These are phyloP conservation scores for Phenganax stokvisi DNA, from an alignment of 92 coral and sea anemone genomes.

Conservation along the genomic window DNA sequence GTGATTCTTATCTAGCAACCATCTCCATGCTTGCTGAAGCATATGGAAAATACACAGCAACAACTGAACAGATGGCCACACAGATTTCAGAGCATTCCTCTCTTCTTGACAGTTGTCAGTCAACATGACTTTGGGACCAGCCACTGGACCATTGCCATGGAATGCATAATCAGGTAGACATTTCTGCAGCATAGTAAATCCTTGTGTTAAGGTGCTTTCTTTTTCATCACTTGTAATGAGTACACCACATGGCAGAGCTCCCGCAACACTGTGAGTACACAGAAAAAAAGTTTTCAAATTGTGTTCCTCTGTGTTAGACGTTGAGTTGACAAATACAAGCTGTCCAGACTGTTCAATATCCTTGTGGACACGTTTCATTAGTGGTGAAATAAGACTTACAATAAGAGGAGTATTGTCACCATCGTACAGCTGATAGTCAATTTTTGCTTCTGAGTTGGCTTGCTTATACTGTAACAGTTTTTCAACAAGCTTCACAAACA, in stretches of 20 bases:
- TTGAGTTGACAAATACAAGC: conserved; percentile 57
- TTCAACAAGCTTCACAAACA: conserved; percentile 50
- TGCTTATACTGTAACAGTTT: conserved; percentile 39
- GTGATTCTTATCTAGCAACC: conserved; percentile 43
- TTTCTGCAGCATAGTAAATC: conserved; percentile 47
- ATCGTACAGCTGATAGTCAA: conserved; percentile 55
- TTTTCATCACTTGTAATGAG: conserved; percentile 56
- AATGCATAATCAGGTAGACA: conserved; percentile 56
- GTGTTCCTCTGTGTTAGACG: conserved; percentile 57
- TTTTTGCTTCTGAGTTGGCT: conserved; percentile 49
- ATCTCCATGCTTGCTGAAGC: conserved; percentile 44
- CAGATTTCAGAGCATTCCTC: conserved; percentile 38
- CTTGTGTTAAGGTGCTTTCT: conserved; percentile 51
- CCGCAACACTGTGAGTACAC: conserved; percentile 62
- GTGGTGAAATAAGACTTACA: conserved; percentile 46
- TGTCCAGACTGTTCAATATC: conserved; percentile 53
- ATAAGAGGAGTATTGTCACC: conserved; percentile 59
- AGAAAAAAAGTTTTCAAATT: conserved; percentile 52
- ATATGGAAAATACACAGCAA: conserved; percentile 38
- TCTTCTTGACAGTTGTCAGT: conserved; percentile 50
- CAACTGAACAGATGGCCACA: conserved; percentile 41
- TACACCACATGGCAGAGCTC: conserved; percentile 57
- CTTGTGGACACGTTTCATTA: conserved; percentile 58
- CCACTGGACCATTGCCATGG: conserved; percentile 53
- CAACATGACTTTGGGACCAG: conserved; percentile 43